A percentile compares a stretch with the other conserved stretches of the same genome.
Conservation (phyloP, 1,140 invertebrate genomes). For the Ostrea edulis region DNA sequence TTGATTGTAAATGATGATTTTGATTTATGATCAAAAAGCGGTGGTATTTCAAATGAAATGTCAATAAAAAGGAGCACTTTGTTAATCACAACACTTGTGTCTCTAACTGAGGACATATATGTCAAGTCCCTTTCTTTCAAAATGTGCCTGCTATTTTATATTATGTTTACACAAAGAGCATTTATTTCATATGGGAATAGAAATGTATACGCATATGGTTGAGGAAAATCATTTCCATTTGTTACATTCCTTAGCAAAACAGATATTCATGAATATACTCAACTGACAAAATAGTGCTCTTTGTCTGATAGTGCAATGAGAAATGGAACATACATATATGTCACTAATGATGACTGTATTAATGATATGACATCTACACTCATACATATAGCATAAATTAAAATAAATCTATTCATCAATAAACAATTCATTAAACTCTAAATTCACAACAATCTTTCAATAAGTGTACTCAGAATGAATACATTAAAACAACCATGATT, state of each 20-base stretch:
- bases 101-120: neutral
- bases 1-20: conserved; percentile 30
- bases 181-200: neutral
- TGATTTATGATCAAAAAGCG: conserved; percentile 12
- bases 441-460: neutral
- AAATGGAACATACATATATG: neutral
- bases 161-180: neutral
- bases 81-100: neutral
- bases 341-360: neutral
- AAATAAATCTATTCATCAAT: neutral
- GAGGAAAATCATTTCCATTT: neutral
- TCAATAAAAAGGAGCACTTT: neutral
- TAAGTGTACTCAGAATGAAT: too few relatives aligned
- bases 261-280: neutral
- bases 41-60: conserved; percentile 11
- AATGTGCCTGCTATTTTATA: neutral
- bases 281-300: neutral
- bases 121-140: neutral
- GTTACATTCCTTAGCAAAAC: neutral
- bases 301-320: neutral
- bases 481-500: too few relatives aligned
- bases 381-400: conserved; percentile 16
- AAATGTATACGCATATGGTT: neutral
- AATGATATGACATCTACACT: conserved; percentile 12
- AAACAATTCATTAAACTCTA: conserved; percentile 33